Base-by-base conservation (phyloP, 2,113 vertebrate genomes). In the Reinhardtius hippoglossoides region DNA sequence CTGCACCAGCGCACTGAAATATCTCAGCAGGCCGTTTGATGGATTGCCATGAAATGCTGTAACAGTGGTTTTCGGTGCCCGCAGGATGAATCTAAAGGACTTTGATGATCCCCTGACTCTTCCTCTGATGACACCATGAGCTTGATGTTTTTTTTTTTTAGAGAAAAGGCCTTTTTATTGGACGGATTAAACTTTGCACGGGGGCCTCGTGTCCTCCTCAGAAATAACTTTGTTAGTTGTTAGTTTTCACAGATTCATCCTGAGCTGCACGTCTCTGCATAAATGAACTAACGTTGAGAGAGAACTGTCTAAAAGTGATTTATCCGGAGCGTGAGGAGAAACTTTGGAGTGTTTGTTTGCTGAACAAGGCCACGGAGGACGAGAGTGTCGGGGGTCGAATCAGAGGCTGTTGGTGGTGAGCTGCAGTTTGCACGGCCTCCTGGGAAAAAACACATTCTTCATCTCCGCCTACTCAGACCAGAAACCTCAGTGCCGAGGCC, bases 401-500 rank as follows among this genome's bases (percentile, higher is more conserved):
- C 55, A 9, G 54, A 40, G n/a, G 58, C 67, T 60, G 59, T 44
- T 71, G 76, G 64, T 62, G 24, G 58, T 26, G 40, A 27, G 26
- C 60, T 67, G 66, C 46, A 60, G 64, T 66, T 21, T 3, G 67
- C 70, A 2, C 18, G 21, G 52, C 31, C 68, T 83, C 68, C 23
- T 54, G 61, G 9, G 69, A 4, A 55, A 71, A 78, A 31, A 31
- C 31, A 50, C 68, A 24, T 35, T 50, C 58, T 83, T 75, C 52
- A 24, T 20, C 14, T 42, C 67, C 67, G 71, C 85, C 85, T 42
- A 78, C 81, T 74, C 77, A 54, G 64, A 73, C 48, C 1, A 63
- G 63, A 37, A 79, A 67, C 9, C 3, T n/a, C 5, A 9, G n/a
- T 21, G 58, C 54, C 44, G 8, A 76, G n/a, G 64, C 57, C 58